These are phyloP conservation scores for Tetraodon nigroviridis DNA, from an alignment of 2,113 vertebrate genomes.

Conservation along the genomic window DNA sequence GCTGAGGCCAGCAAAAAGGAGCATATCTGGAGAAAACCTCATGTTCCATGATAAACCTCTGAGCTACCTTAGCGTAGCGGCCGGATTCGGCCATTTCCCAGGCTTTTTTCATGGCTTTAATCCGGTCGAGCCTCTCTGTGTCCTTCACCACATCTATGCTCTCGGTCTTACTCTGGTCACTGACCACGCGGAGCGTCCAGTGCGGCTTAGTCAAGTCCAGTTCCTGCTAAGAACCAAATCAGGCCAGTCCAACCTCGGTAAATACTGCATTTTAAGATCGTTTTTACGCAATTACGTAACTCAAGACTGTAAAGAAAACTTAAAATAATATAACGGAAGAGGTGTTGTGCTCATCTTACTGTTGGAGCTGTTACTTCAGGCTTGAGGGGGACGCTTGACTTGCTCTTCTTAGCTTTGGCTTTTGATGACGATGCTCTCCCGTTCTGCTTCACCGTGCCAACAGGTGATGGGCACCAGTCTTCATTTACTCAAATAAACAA, in stretches of 20 bases:
- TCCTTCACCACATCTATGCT: conserved; percentile 79
- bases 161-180: conserved; percentile 71
- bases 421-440: conserved; percentile 68
- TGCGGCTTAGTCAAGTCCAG: conserved; percentile 71
- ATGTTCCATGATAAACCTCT: neutral
- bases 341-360: conserved; percentile 28
- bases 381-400: conserved; percentile 26
- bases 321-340: no score
- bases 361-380: conserved; percentile 51
- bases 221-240: conserved; percentile 29
- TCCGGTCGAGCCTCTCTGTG: conserved; percentile 78
- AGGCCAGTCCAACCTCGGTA: no score
- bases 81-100: conserved; percentile 86
- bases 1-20: neutral
- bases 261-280: no score
- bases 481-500: neutral
- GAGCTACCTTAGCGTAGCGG: conserved; percentile 79
- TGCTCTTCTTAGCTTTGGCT: conserved; percentile 62
- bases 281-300: no score
- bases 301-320: no score
- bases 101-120: conserved; percentile 82
- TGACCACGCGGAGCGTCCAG: conserved; percentile 80
- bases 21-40: neutral
- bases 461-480: neutral
- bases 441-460: neutral